A percentile compares a stretch with the other conserved stretches of the same genome.
Conservation (phyloP, 2,888 invertebrate species). For the Athripsodes cinereus region DNA sequence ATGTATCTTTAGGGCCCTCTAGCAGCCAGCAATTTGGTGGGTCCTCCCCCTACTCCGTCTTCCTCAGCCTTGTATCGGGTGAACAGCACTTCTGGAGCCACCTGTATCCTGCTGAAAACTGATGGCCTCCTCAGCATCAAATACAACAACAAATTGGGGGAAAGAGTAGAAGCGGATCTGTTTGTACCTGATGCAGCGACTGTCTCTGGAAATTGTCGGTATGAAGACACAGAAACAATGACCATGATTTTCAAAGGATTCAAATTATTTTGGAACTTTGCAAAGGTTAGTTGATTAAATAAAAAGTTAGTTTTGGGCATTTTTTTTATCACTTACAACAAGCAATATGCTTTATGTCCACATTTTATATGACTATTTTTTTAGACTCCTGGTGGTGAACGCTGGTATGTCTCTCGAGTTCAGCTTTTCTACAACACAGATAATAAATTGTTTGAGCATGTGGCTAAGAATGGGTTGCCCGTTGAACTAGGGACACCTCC, state of each 20-base stretch:
- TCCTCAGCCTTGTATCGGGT: conserved; percentile 60
- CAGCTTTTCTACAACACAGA: conserved; percentile 68
- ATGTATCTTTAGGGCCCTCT: conserved; percentile 8
- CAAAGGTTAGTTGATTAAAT: no score
- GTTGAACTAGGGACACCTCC: conserved; percentile 52
- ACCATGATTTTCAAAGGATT: conserved; percentile 71
- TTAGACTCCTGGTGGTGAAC: conserved; percentile 80
- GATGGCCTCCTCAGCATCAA: conserved; percentile 70
- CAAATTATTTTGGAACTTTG: conserved; percentile 67
- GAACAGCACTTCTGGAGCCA: conserved; percentile 62
- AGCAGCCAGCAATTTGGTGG: conserved; percentile 20
- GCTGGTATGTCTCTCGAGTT: conserved; percentile 80
- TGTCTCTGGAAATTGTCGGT: conserved; percentile 68
- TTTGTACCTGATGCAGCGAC: conserved; percentile 70
- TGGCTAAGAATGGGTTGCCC: conserved; percentile 50
- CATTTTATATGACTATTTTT: background rate
- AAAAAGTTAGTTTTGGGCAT: no score
- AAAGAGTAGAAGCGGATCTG: conserved; percentile 59
- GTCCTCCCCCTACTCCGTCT: conserved; percentile 32
- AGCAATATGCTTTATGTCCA: no score
- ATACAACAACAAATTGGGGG: conserved; percentile 63
- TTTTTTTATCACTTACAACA: no score
- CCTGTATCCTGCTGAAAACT: conserved; percentile 72
- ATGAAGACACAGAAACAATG: conserved; percentile 66
- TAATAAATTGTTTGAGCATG: conserved; percentile 53